phyloP scores from a whole-genome alignment of 2,113 vertebrate species.

The Merops nubicus region DNA sequence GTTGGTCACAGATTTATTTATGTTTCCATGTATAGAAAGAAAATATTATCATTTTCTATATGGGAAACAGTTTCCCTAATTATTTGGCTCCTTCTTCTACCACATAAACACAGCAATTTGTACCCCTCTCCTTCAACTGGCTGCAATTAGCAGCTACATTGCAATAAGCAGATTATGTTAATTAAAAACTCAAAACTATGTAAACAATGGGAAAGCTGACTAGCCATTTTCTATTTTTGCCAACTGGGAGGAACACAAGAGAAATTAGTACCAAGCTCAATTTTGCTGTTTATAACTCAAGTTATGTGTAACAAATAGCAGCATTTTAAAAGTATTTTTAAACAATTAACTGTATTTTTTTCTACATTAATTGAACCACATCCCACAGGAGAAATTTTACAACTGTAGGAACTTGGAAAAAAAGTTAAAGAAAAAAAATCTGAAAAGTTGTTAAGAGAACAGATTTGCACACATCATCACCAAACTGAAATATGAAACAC shows the following conservation, averaged over 20 bases:
- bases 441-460: background rate
- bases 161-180: constrained; percentile 71
- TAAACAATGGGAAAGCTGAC: constrained; percentile 70
- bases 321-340: background rate
- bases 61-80: constrained; percentile 57
- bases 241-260: constrained; percentile 54
- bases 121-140: constrained; percentile 65
- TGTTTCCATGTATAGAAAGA: constrained; percentile 32
- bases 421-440: background rate
- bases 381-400: background rate
- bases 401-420: background rate
- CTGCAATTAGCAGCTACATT: constrained; percentile 68
- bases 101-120: constrained; percentile 67
- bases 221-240: constrained; percentile 69
- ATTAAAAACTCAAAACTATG: constrained; percentile 67
- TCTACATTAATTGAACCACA: background rate
- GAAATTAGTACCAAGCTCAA: constrained; percentile 49
- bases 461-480: background rate
- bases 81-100: constrained; percentile 66
- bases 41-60: constrained; percentile 60
- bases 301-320: constrained; percentile 40
- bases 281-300: constrained; percentile 48
- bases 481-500: background rate
- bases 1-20: constrained; percentile 68
- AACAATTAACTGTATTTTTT: background rate